phyloP scores from a whole-genome alignment of 2,888 invertebrate genomes.

The Polia nebulosa region DNA sequence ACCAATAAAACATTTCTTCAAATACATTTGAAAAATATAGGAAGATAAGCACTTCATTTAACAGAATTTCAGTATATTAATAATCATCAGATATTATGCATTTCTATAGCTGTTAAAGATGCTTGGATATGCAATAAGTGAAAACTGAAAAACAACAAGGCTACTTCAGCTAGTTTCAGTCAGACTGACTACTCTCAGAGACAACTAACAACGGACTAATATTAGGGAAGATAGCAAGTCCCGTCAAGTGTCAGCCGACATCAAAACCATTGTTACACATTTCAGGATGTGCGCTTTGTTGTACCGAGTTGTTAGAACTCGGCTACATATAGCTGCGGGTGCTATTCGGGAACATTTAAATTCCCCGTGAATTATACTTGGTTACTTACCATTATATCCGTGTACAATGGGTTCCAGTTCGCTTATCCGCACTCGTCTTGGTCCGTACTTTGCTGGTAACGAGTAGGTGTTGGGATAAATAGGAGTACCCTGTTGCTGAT shows the following conservation, averaged over 20 bases:
- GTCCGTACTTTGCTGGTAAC: constrained; percentile 79
- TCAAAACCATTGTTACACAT: constrained; percentile 55
- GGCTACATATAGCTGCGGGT: constrained; percentile 10
- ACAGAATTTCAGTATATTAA: constrained; percentile 5
- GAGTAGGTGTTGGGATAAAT: constrained; percentile 78
- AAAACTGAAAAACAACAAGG: constrained; percentile 1
- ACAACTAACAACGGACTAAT: constrained; percentile 42
- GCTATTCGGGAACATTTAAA: constrained; percentile 13
- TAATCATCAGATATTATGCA: neutral
- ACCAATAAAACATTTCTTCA: constrained; percentile 61
- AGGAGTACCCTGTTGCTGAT: constrained; percentile 67
- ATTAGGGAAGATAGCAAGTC: constrained; percentile 46
- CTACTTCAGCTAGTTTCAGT: neutral
- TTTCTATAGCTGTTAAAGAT: no score
- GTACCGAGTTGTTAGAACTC: constrained; percentile 22
- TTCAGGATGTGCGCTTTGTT: constrained; percentile 56
- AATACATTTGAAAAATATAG: constrained; percentile 46
- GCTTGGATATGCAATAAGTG: neutral
- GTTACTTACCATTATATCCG: constrained; percentile 82
- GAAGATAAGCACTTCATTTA: constrained; percentile 1
- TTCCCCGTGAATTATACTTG: constrained; percentile 65
- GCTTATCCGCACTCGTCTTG: constrained; percentile 87
- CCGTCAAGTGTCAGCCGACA: constrained; percentile 38
- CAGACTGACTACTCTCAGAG: constrained; percentile 32
- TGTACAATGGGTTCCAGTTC: constrained; percentile 83